phyloP scores from a whole-genome alignment of 2,797 vertebrate genomes.

The Pipistrellus nathusii region DNA sequence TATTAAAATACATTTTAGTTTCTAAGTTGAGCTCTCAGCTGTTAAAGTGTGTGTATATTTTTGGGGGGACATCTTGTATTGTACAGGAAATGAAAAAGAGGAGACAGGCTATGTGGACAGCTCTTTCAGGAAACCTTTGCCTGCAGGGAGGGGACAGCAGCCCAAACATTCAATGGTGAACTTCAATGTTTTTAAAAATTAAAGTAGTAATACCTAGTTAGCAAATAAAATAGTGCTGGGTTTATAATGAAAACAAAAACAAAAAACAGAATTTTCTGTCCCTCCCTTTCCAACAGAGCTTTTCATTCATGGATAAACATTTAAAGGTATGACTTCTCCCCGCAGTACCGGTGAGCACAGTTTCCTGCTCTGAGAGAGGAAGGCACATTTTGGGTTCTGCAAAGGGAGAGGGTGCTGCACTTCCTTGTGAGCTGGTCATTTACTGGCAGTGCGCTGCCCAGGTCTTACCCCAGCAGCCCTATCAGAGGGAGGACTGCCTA shows the following conservation, averaged over 20 bases:
- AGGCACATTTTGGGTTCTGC: not conserved
- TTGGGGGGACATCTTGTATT: not conserved
- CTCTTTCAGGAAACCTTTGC: not conserved
- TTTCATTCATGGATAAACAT: not conserved
- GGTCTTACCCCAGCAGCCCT: not conserved
- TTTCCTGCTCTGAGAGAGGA: not conserved
- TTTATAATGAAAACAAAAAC: not conserved
- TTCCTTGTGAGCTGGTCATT: no score
- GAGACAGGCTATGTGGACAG: not conserved
- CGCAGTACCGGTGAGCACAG: accelerated
- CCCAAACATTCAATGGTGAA: not conserved
- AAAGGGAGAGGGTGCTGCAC: no score
- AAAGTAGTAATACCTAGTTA: not conserved
- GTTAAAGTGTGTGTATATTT: no score
- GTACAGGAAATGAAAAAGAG: not conserved
- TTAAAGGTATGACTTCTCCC: not conserved
- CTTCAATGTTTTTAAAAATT: not conserved
- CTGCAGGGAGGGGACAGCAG: not conserved
- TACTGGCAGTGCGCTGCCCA: not conserved
- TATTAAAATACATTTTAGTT: no score
- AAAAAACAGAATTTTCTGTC: not conserved
- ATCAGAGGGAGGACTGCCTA: not conserved
- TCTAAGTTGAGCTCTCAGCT: no score
- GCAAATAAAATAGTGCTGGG: not conserved
- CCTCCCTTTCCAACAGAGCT: not conserved